Percentiles rank a stretch among this genome's conserved stretches.
Conservation (phyloP, 1,140 invertebrate species). For the Drosophila dunni region DNA sequence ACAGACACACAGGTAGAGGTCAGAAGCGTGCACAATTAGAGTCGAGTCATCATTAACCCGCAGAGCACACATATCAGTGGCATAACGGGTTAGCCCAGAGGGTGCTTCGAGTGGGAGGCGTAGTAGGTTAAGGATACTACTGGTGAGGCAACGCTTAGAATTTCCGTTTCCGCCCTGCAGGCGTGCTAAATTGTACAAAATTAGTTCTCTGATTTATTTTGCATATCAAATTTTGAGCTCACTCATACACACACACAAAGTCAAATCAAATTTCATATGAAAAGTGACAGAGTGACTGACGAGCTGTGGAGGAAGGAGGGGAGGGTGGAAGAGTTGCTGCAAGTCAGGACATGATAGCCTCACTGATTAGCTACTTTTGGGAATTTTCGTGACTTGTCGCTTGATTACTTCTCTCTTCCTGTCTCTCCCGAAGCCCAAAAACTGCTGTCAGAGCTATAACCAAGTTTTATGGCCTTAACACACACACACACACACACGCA, state of each 20-base stretch:
- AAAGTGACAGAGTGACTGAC: neutral
- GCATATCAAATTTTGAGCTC: conserved; percentile 50
- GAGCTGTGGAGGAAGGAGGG: no score
- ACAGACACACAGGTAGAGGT: conserved; percentile 10
- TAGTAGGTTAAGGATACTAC: neutral
- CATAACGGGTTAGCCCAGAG: neutral
- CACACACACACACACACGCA: conserved; percentile 3
- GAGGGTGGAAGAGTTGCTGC: neutral
- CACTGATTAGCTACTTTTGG: conserved; percentile 71
- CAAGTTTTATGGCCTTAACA: conserved; percentile 57
- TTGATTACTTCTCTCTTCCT: conserved; percentile 61
- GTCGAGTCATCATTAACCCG: conserved; percentile 19
- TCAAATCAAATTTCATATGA: conserved; percentile 51
- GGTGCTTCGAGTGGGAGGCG: neutral
- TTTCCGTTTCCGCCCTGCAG: conserved; percentile 50
- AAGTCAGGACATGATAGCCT: conserved; percentile 43
- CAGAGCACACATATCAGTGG: conserved; percentile 1
- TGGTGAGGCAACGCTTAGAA: conserved; percentile 5
- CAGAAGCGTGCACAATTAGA: conserved; percentile 24
- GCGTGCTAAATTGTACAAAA: conserved; percentile 53
- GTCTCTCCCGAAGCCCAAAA: neutral
- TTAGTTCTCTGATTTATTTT: conserved; percentile 60
- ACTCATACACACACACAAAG: conserved; percentile 19
- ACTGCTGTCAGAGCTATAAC: conserved; percentile 20
- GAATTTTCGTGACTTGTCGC: conserved; percentile 62